These are phyloP conservation scores for Drosophila pectinifera DNA, from an alignment of 1,140 invertebrate genomes.

Conservation along the genomic window DNA sequence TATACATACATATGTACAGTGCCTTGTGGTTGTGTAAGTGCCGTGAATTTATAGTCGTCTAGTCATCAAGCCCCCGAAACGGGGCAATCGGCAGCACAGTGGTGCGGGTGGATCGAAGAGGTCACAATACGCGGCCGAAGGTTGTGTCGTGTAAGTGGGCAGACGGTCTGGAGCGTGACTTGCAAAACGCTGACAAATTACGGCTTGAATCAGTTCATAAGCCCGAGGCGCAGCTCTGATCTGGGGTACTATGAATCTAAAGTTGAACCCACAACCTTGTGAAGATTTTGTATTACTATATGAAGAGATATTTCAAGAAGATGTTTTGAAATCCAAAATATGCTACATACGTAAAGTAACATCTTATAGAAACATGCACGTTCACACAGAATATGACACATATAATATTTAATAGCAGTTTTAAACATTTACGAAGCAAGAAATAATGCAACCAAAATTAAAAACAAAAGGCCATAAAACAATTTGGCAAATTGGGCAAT, in stretches of 20 bases:
- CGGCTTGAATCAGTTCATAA: not conserved
- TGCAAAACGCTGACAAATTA: not conserved
- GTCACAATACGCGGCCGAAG: conserved; percentile 6
- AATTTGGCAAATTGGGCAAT: conserved; percentile 14
- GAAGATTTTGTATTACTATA: too few relatives aligned
- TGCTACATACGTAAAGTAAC: too few relatives aligned
- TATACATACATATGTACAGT: too few relatives aligned
- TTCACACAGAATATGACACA: too few relatives aligned
- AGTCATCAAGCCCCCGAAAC: conserved; percentile 44
- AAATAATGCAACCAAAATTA: not conserved
- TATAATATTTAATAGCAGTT: not conserved
- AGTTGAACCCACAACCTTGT: too few relatives aligned
- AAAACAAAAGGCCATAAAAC: conserved; percentile 1
- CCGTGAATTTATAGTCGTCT: conserved; percentile 28
- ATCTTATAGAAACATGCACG: too few relatives aligned
- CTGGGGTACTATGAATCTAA: not conserved
- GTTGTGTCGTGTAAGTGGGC: conserved; percentile 14
- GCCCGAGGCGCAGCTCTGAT: not conserved
- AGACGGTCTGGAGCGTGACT: conserved; percentile 7
- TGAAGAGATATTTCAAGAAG: too few relatives aligned
- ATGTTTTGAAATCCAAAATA: too few relatives aligned
- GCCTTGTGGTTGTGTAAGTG: conserved; percentile 42
- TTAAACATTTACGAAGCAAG: not conserved
- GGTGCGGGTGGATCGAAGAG: conserved; percentile 10
- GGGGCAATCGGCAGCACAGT: conserved; percentile 29